These are phyloP conservation scores for Acestrorhynchus altus DNA, from an alignment of 2,797 vertebrate species.

Conservation along the genomic window DNA sequence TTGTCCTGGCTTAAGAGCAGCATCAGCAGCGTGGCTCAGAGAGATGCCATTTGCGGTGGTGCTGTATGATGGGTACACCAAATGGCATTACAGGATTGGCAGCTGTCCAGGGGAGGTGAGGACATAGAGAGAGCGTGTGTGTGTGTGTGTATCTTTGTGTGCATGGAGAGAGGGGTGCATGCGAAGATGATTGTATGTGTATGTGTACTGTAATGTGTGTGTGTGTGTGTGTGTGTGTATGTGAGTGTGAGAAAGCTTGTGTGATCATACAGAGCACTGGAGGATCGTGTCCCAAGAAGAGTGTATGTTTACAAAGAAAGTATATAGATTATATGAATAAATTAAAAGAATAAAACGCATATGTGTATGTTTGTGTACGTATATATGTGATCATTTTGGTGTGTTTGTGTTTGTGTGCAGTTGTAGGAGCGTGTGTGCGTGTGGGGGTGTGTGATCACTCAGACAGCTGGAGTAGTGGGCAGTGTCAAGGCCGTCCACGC, in stretches of 20 bases:
- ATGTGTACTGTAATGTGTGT: background rate
- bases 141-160: constrained; percentile 11
- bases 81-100: constrained; percentile 58
- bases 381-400: background rate
- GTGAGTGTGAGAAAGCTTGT: too few relatives aligned
- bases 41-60: constrained; percentile 66
- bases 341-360: too few relatives aligned
- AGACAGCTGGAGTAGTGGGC: constrained; percentile 61
- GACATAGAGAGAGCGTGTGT: constrained; percentile 6
- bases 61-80: constrained; percentile 57
- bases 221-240: constrained; percentile 26
- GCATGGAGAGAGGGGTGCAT: background rate
- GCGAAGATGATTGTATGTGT: background rate
- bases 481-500: constrained; percentile 56
- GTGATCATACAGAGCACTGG: too few relatives aligned
- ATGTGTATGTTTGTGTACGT: too few relatives aligned
- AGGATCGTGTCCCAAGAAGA: too few relatives aligned
- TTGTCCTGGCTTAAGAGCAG: constrained; percentile 66
- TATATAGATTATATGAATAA: too few relatives aligned
- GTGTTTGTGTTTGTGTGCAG: background rate
- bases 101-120: constrained; percentile 51
- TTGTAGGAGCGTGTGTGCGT: constrained; percentile 34
- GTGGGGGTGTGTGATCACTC: constrained; percentile 32
- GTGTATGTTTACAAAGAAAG: constrained; percentile 1
- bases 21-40: constrained; percentile 69